Conservation (phyloP, 2,797 vertebrate species). For the Pangasius macronema region DNA sequence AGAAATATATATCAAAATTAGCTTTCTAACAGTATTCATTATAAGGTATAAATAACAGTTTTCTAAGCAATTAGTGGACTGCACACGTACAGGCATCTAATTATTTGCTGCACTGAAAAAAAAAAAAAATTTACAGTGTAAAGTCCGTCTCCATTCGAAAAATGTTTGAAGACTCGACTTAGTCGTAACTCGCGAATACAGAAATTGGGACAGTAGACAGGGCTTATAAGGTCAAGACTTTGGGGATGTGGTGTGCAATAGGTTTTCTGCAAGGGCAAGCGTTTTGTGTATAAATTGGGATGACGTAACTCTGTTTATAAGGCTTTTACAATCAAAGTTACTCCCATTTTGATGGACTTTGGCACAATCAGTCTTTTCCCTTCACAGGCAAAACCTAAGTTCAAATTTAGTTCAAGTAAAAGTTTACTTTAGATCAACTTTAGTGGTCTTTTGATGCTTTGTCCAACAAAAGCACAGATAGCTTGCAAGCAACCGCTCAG, state of each 20-base stretch:
- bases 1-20: not conserved
- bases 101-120: not conserved
- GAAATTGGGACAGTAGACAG: not conserved
- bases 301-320: not conserved
- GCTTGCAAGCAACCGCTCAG: not conserved
- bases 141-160: too few species aligned
- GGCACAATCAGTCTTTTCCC: not conserved
- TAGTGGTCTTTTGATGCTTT: not conserved
- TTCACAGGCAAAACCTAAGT: not conserved
- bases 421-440: not conserved
- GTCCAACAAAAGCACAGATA: not conserved
- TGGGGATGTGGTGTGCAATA: not conserved
- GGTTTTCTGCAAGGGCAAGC: not conserved
- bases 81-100: not conserved
- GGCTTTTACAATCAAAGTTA: not conserved
- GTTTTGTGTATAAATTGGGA: not conserved
- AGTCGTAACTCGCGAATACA: too few species aligned
- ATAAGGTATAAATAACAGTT: not conserved
- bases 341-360: not conserved
- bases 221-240: conserved; percentile 14
- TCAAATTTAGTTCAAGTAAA: not conserved
- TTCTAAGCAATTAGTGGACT: not conserved
- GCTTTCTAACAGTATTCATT: not conserved
- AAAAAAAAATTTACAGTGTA: too few species aligned
- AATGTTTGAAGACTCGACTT: too few species aligned